Base-by-base conservation (phyloP, 2,888 invertebrate genomes). In the Cantharis rustica region DNA sequence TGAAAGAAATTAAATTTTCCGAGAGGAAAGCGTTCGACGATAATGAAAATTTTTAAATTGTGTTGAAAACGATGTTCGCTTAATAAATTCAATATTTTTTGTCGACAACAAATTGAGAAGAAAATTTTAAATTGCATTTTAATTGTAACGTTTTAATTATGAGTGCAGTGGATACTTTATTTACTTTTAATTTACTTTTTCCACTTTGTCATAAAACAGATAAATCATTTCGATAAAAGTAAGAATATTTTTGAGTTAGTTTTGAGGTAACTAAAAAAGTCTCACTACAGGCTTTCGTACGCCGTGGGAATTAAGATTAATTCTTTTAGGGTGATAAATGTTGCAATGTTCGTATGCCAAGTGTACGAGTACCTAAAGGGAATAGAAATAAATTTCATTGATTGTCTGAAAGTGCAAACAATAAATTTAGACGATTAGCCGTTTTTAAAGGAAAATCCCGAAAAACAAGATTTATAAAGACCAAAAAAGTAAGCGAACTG, bases 311-410 rank as follows among this genome's bases (percentile, higher is more conserved):
- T 72, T 69, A 63, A 72, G 64, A 31, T 63, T 66, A 76, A 76
- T 72, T 72, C 72, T 69, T 76, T 76, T 69, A 26, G 61, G 70
- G 76, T 76, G 76, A 76, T 76, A 76, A 69, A 76, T 76, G 72
- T 69, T 64, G 61, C 27, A 63, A 20, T 69, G 20, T 73, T 72
- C 61, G 69, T 68, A 72, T 66, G 76, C 66, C 72, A 76, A 66
- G 62, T 68, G 72, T 69, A 69, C 47, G 61, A 62, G 64, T 61
- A 76, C 72, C 76, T 66, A 72, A 27, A 62, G 76, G 76, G 73
- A 75, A 72, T 72, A 31, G 62, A 70, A 70, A 64, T 73, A 70
- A 70, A 20, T 63, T 68, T 63, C 73, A 76, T 76, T 72, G 76
- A 72, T 76, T 76, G 69, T 61, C 68, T 27, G 76, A 26, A 72